Evolutionary conservation across 2,888 invertebrate species (phyloP).

Genomic region (Heliconius erato): DNA sequence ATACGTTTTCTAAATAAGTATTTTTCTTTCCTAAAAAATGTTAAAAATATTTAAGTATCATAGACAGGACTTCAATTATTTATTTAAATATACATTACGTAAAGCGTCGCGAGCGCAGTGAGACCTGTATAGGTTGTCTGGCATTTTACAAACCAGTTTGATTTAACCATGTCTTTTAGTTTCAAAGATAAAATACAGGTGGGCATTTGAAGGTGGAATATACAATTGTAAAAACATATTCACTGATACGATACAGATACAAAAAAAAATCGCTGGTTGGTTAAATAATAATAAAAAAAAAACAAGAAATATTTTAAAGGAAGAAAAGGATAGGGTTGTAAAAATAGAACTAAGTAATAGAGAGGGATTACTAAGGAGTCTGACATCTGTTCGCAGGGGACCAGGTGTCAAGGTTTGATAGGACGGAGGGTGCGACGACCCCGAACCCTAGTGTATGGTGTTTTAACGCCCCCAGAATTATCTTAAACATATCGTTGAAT

Average conservation of each 20-base stretch:
- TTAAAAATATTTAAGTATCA: not conserved
- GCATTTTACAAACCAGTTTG: conserved; percentile 71
- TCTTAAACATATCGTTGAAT: conserved; percentile 56
- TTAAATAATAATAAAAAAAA: not conserved
- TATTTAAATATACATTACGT: conserved; percentile 61
- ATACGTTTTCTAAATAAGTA: too few relatives aligned
- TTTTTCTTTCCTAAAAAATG: too few relatives aligned
- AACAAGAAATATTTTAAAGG: conserved; percentile 21
- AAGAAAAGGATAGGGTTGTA: conserved; percentile 44
- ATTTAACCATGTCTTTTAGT: conserved; percentile 57
- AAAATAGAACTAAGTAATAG: conserved; percentile 48
- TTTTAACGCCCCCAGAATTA: conserved; percentile 57
- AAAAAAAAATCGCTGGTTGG: not conserved
- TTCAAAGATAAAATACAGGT: conserved; percentile 58
- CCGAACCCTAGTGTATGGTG: conserved; percentile 68
- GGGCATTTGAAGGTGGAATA: conserved; percentile 47
- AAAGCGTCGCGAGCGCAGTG: conserved; percentile 58
- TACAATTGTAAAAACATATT: conserved; percentile 15
- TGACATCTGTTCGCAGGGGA: conserved; percentile 78
- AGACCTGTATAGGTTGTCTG: conserved; percentile 60
- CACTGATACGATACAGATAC: not conserved
- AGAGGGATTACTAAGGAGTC: conserved; percentile 64
- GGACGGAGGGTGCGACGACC: conserved; percentile 82
- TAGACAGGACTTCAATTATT: conserved; percentile 16
- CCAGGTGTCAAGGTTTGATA: conserved; percentile 80